Base-by-base conservation (phyloP, 2,888 invertebrate genomes). In the Drosophila kokeensis region DNA sequence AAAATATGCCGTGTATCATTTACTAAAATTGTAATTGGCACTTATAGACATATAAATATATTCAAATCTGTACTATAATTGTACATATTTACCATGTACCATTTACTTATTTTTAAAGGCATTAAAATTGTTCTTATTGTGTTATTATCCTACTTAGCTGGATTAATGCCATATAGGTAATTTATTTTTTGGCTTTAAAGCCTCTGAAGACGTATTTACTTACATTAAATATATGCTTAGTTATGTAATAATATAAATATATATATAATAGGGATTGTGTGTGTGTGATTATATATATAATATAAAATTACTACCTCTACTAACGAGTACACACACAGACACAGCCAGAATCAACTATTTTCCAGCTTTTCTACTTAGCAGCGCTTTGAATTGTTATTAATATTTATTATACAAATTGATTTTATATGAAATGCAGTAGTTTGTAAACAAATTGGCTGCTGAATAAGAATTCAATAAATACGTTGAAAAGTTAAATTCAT, bases 281-380 rank as follows among this genome's bases (percentile, higher is more conserved):
- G 21, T 45, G 45, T 45, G 45, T 38, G 8, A 24, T 45, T 24
- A 45, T 15, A 45, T 13, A 45, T 15, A 24, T 24, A 15, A 45
- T 27, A 45, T 45, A 24, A 45, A 45, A 24, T 8, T 24, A 24
- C 45, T 45, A 45, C 45, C 45, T 45, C 45, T 45, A 15, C 45
- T 45, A 45, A 7, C 21, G 13, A 45, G 8, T 24, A 15, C 45
- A 45, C 45, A 18, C 38, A 21, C 21, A 42, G 2, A 15, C 45
- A 54, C 55, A 50, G 29, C 42, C 68, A 36, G 11, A 59, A 3
- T 6, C 50, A 29, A 18, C 29, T 15, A 50, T 50, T 29, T 50
- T 50, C 6, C 29, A 50, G 50, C 29, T n/a, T 29, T 29, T 50
- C 45, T 24, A 45, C 45, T 45, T 8, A 45, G 24, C 45, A 15